Conservation (phyloP, 53 echinoderm and acorn worm species). For the Echinarachnius parma region DNA sequence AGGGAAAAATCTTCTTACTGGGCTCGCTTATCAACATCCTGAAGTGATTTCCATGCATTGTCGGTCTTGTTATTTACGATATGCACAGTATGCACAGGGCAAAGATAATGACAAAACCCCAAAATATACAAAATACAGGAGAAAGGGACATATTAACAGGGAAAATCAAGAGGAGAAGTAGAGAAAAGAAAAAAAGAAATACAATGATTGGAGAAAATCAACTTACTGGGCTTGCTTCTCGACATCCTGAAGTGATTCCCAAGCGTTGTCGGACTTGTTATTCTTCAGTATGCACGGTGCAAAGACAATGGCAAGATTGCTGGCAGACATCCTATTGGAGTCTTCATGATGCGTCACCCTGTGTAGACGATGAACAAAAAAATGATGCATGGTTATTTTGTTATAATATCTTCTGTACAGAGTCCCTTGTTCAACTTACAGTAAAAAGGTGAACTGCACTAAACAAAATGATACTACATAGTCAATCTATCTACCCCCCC, state of each 20-base stretch:
- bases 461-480: too few species aligned
- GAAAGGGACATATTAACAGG: too few species aligned
- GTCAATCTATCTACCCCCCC: too few species aligned
- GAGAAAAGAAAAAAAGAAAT: too few species aligned
- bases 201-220: background rate
- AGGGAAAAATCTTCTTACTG: constrained; percentile 59
- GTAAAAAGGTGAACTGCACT: too few species aligned
- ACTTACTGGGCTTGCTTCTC: constrained; percentile 94
- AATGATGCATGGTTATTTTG: too few species aligned
- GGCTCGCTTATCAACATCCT: constrained; percentile 91
- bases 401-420: too few species aligned
- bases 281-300: constrained; percentile 91
- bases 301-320: constrained; percentile 85
- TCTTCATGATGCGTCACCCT: constrained; percentile 81
- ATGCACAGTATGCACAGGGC: constrained; percentile 88
- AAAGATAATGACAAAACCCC: too few species aligned
- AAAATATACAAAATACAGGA: too few species aligned
- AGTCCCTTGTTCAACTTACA: too few species aligned
- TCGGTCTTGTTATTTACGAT: constrained; percentile 60
- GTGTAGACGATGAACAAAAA: background rate
- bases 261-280: constrained; percentile 59
- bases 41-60: constrained; percentile 86
- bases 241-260: constrained; percentile 95
- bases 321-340: constrained; percentile 93
- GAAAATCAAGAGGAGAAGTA: too few species aligned